Evolutionary conservation across 2,888 invertebrate species (phyloP).

Genomic region (Lysandra bellargus): DNA sequence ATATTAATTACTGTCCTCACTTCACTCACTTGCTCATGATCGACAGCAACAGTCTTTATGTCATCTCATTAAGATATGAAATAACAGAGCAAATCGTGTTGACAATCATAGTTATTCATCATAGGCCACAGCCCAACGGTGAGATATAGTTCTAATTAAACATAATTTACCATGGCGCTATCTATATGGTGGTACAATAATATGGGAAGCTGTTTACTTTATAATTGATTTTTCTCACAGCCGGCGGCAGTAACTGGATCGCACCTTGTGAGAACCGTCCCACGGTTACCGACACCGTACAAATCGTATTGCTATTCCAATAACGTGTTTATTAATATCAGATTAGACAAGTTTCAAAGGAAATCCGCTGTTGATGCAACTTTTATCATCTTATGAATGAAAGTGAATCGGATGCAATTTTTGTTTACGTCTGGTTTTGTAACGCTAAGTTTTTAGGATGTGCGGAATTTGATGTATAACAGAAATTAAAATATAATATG

Average conservation of each 20-base stretch:
- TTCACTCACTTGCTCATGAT: no score
- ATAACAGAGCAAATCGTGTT: neutral
- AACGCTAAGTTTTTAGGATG: neutral
- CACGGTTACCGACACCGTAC: constrained; percentile 55
- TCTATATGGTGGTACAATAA: constrained; percentile 38
- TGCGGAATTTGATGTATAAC: neutral
- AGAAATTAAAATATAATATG: no score
- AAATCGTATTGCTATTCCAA: constrained; percentile 43
- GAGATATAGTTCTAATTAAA: neutral
- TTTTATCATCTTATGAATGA: neutral
- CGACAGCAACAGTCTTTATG: no score
- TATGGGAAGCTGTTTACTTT: constrained; percentile 46
- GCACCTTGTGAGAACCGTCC: constrained; percentile 65
- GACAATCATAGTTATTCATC: neutral
- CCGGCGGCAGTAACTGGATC: constrained; percentile 65
- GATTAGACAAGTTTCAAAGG: neutral
- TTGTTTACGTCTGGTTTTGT: neutral
- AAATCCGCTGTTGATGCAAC: constrained; percentile 21
- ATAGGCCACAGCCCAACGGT: neutral
- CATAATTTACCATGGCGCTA: constrained; percentile 13
- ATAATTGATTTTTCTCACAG: constrained; percentile 61
- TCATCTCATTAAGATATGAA: no score
- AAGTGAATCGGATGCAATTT: constrained; percentile 21
- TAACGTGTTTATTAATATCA: constrained; percentile 23
- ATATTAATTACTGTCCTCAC: no score